These are phyloP conservation scores for Tamias sibiricus DNA, from an alignment of 2,113 vertebrate species.

Conservation along the genomic window DNA sequence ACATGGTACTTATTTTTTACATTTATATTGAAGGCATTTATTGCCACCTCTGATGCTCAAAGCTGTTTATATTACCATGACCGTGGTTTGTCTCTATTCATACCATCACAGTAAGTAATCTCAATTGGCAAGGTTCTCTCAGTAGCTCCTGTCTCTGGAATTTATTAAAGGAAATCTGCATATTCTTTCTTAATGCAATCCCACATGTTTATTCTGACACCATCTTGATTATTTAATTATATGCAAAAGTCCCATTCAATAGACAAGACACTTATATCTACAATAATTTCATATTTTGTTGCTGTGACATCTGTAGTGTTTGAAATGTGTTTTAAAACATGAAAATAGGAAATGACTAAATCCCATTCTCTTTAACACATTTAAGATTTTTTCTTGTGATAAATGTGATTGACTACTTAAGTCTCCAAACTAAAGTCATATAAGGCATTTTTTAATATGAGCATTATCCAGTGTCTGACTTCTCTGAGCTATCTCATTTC, in stretches of 20 bases:
- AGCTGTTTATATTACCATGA: conserved; percentile 31
- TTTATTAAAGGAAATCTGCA: conserved; percentile 7
- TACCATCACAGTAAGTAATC: not conserved
- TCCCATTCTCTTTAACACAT: not conserved
- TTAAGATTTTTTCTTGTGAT: conserved; percentile 16
- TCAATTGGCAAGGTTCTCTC: not conserved
- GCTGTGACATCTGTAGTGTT: not conserved
- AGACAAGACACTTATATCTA: not conserved
- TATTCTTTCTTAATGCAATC: not conserved
- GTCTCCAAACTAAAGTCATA: not conserved
- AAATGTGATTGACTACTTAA: conserved; percentile 1
- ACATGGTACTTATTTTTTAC: conserved; percentile 28
- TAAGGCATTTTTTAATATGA: conserved; percentile 47
- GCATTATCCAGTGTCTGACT: not conserved
- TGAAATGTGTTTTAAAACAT: conserved; percentile 17
- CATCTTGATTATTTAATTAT: not conserved
- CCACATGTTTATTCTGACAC: not conserved
- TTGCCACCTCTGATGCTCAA: conserved; percentile 22
- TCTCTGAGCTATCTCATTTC: not conserved
- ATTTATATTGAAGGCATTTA: not conserved
- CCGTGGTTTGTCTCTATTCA: not conserved
- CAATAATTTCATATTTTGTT: conserved; percentile 40
- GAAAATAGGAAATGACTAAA: conserved; percentile 30
- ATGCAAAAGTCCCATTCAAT: not conserved
- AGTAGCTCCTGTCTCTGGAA: not conserved